Evolutionary conservation across 2,113 vertebrate genomes (phyloP).

Genomic region (Vidua macroura): DNA sequence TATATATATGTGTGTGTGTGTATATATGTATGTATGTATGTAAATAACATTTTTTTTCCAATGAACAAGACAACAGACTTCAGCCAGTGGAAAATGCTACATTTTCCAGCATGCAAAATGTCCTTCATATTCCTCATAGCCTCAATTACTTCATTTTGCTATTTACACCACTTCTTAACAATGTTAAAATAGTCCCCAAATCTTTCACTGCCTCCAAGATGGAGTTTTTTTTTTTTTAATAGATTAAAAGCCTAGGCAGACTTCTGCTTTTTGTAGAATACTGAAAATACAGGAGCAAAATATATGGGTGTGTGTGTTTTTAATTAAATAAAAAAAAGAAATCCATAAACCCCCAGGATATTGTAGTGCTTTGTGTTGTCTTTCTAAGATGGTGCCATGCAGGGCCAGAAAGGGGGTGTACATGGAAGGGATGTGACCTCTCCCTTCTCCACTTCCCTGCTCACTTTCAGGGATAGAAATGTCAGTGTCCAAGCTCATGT

Average conservation of each 20-base stretch:
- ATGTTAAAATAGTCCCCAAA: background rate
- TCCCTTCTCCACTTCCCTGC: background rate
- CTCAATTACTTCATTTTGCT: background rate
- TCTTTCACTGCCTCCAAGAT: background rate
- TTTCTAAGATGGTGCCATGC: background rate
- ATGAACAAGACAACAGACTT: background rate
- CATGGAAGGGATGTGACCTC: background rate
- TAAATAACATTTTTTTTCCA: background rate
- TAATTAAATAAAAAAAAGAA: background rate
- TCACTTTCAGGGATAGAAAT: background rate
- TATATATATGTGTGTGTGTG: too few species aligned
- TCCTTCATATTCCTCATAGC: background rate
- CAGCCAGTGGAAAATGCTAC: background rate
- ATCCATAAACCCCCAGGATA: background rate
- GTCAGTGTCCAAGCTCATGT: background rate
- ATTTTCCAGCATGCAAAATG: background rate
- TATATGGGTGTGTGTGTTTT: background rate
- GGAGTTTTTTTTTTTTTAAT: too few species aligned
- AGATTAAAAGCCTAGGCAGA: background rate
- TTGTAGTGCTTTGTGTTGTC: background rate
- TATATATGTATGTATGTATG: too few species aligned
- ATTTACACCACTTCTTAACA: background rate
- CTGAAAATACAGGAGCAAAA: background rate
- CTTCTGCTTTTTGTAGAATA: background rate
- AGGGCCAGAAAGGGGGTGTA: background rate